phyloP scores from a whole-genome alignment of 2,797 vertebrate species.

The Mycteria americana region DNA sequence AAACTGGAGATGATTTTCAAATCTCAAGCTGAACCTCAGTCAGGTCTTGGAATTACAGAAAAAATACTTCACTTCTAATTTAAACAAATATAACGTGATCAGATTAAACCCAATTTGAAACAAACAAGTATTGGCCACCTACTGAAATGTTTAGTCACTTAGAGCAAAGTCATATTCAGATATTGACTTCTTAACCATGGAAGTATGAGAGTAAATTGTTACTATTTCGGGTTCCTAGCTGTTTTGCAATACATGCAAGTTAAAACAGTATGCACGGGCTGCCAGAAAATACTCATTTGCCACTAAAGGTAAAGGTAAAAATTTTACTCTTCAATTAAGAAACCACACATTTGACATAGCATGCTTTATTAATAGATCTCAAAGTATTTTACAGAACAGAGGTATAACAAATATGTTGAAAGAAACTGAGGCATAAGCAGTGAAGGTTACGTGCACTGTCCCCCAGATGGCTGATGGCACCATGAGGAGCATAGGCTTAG shows the following conservation, averaged over 20 bases:
- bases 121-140: not conserved
- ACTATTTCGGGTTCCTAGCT: not conserved
- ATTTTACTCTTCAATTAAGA: not conserved
- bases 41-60: not conserved
- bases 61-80: not conserved
- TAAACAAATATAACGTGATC: not conserved
- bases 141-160: not conserved
- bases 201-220: not conserved
- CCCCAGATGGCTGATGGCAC: not conserved
- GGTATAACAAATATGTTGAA: not conserved
- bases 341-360: not conserved
- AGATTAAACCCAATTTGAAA: not conserved
- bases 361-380: not conserved
- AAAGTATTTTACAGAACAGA: not conserved
- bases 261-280: not conserved
- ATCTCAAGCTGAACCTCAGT: not conserved
- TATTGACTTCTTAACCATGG: not conserved
- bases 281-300: not conserved
- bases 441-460: not conserved
- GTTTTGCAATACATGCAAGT: not conserved
- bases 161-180: not conserved
- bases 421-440: not conserved
- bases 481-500: not conserved
- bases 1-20: not conserved
- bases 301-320: not conserved